Percentiles rank a stretch among this genome's conserved stretches.
Conservation (phyloP, 1,140 invertebrate species). For the Drosophila littoralis region DNA sequence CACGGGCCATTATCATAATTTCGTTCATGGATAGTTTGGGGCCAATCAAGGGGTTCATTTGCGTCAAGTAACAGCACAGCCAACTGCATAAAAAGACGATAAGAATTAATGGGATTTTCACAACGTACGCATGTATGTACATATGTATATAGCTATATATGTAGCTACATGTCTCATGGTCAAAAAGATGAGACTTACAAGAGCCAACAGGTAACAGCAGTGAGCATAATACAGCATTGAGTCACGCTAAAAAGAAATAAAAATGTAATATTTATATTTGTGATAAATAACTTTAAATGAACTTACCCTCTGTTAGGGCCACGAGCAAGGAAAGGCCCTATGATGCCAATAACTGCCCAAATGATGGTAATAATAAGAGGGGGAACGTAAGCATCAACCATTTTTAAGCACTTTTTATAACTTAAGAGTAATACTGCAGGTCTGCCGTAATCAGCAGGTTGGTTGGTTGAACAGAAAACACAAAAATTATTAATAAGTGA, state of each 20-base stretch:
- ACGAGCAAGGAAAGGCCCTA: constrained; percentile 93
- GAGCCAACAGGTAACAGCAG: constrained; percentile 94
- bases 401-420: constrained; percentile 84
- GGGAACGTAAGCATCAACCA: constrained; percentile 91
- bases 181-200: constrained; percentile 85
- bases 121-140: background rate
- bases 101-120: constrained; percentile 10
- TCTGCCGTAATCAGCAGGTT: constrained; percentile 45
- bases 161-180: constrained; percentile 13
- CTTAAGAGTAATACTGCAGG: constrained; percentile 53
- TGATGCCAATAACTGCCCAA: constrained; percentile 93
- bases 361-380: constrained; percentile 91
- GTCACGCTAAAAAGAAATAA: constrained; percentile 87
- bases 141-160: constrained; percentile 12
- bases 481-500: constrained; percentile 53
- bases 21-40: constrained; percentile 91
- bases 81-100: constrained; percentile 85
- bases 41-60: constrained; percentile 97
- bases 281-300: constrained; percentile 7
- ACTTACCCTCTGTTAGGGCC: constrained; percentile 91
- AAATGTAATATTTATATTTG: background rate
- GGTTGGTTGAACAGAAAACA: constrained; percentile 30
- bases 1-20: constrained; percentile 90
- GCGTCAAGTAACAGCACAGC: constrained; percentile 96
- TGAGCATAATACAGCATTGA: constrained; percentile 93